A percentile compares a stretch with the other conserved stretches of the same genome.
phyloP scores from a whole-genome alignment of 2,888 invertebrate genomes.

The Thecocarcelia acutangulata region DNA sequence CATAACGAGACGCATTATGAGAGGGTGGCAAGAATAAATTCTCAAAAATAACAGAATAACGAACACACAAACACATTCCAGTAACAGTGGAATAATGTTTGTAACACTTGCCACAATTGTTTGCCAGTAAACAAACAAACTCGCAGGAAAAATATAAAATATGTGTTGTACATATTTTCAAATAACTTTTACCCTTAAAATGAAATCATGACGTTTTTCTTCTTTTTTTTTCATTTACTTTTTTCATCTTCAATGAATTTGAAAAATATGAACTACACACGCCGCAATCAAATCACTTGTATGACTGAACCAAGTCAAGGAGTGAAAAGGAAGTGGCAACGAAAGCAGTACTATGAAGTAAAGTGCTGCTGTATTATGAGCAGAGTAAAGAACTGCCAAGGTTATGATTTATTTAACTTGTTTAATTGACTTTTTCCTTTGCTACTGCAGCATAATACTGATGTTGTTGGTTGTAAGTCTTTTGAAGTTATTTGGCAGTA shows the following conservation, averaged over 20 bases:
- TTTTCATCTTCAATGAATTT: conserved; percentile 57
- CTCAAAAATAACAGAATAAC: conserved; percentile 28
- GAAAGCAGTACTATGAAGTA: conserved; percentile 6
- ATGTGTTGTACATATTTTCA: conserved; percentile 8
- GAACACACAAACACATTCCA: conserved; percentile 42
- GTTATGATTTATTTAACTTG: conserved; percentile 81
- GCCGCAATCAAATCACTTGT: conserved; percentile 72
- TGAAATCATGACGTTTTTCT: conserved; percentile 13
- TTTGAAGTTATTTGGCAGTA: conserved; percentile 60
- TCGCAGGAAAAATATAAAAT: conserved; percentile 46
- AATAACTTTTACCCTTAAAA: conserved; percentile 55
- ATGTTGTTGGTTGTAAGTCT: conserved; percentile 35
- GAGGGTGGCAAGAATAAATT: conserved; percentile 10
- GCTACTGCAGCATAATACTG: conserved; percentile 25
- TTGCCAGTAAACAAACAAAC: conserved; percentile 52
- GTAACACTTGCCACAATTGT: conserved; percentile 68
- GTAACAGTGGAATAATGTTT: conserved; percentile 58
- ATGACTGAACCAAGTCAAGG: conserved; percentile 66
- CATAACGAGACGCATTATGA: conserved; percentile 20
- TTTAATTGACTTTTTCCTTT: conserved; percentile 81
- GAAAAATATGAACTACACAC: conserved; percentile 72
- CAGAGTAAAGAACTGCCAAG: conserved; percentile 74
- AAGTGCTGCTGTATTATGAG: conserved; percentile 10
- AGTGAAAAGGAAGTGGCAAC: conserved; percentile 45
- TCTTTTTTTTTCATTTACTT: not conserved